phyloP scores from a whole-genome alignment of 2,888 invertebrate genomes.

The Galerucella pusilla region DNA sequence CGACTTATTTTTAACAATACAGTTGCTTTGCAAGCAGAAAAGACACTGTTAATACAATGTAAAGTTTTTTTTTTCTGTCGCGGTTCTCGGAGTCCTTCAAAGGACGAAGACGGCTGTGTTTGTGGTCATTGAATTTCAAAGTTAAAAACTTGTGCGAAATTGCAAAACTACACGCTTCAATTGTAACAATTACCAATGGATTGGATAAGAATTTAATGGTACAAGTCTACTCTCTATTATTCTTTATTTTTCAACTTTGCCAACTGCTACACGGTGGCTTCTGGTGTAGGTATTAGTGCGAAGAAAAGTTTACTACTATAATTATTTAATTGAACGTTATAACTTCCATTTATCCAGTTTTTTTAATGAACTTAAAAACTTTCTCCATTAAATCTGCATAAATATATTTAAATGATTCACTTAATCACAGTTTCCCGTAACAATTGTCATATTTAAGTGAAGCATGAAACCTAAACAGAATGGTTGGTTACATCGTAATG shows the following conservation, averaged over 20 bases:
- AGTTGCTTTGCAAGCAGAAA: conserved; percentile 26
- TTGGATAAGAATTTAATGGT: not conserved
- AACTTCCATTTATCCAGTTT: too few species aligned
- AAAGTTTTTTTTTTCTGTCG: conserved; percentile 8
- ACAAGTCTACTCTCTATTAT: not conserved
- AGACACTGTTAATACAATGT: conserved; percentile 28
- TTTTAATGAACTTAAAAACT: too few species aligned
- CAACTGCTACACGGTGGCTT: not conserved
- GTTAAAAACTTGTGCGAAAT: conserved; percentile 2
- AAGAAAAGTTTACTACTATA: not conserved
- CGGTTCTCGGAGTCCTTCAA: conserved; percentile 21
- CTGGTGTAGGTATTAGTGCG: not conserved
- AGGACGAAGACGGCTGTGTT: conserved; percentile 40
- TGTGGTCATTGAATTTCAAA: conserved; percentile 16
- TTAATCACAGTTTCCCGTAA: too few species aligned
- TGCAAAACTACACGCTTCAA: conserved; percentile 5
- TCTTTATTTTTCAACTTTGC: not conserved
- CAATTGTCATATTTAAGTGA: too few species aligned
- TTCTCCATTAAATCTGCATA: too few species aligned
- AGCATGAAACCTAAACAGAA: too few species aligned
- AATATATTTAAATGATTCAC: too few species aligned
- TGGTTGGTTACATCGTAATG: too few species aligned
- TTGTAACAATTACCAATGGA: conserved; percentile 14
- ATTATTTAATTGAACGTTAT: not conserved
- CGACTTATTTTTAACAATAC: conserved; percentile 37